Evolutionary conservation across 2,113 vertebrate genomes (phyloP), one percentile per base, ranked within the genome.

Genomic region (Sprattus sprattus): DNA sequence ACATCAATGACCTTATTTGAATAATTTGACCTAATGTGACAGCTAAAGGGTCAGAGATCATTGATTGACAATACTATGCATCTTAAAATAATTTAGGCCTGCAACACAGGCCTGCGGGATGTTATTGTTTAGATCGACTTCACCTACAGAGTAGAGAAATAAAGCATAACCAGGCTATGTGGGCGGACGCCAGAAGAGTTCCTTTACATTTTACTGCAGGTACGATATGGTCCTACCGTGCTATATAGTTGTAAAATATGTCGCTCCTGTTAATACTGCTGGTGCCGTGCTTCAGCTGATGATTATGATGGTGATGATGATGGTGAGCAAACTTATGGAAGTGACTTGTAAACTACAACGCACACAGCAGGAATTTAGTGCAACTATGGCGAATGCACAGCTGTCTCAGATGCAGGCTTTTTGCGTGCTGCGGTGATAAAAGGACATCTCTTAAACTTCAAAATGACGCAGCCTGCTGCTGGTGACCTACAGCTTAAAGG

Each of bases 401-500:
- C 32, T 75, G 71, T 39, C 47, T 49, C 71, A 78, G 9, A 11
- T 28, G n/a, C 71, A 39, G 10, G 0, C 11, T 15, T 39, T 78
- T 78, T 39, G 28, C 25, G 15, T 78, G 32, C 28, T 39, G 32
- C 71, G 13, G 32, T 78, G 71, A 78, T 39, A 78, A 78, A 78
- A 78, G 71, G 15, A 78, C 71, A 78, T 78, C 71, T 78, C 28
- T 78, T 50, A 57, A 64, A 84, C 47, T 78, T 83, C 28, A 85
- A 88, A 86, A 89, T 46, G 85, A 13, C 85, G 11, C 64, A 67
- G 50, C 67, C 83, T 83, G 78, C 81, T 87, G 83, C 39, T 90
- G 85, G 88, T 94, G 95, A 95, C 94, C 94, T 15, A 82, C 60
- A 92, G 91, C 89, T 94, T 91, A 94, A 90, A 93, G 92, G 84